Conservation (phyloP, 2,888 invertebrate genomes). For the Cenopis cana region DNA sequence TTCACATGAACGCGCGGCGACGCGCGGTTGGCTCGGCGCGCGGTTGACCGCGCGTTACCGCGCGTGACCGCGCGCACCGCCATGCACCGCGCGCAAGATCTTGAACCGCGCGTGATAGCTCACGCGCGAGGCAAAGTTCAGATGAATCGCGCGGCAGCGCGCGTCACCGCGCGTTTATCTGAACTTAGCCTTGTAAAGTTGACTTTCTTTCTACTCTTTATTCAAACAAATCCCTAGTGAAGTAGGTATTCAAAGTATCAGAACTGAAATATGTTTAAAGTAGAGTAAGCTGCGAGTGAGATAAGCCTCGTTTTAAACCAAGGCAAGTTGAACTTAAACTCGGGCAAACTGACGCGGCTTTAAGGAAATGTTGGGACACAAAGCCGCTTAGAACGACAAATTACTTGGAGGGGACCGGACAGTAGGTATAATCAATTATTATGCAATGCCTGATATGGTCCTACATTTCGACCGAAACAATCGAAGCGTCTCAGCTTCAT, state of each 20-base stretch:
- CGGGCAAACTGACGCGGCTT: constrained; percentile 14
- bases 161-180: too few species aligned
- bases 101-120: too few species aligned
- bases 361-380: constrained; percentile 22
- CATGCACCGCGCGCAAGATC: too few species aligned
- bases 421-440: too few species aligned
- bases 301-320: constrained; percentile 36
- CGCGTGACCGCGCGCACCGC: too few species aligned
- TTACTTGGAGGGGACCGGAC: not conserved
- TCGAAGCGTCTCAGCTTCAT: too few species aligned
- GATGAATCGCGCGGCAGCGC: too few species aligned
- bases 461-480: not conserved
- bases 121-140: too few species aligned
- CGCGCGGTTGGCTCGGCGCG: too few species aligned
- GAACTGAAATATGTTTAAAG: constrained; percentile 27
- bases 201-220: not conserved
- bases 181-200: too few species aligned
- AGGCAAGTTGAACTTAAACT: constrained; percentile 26
- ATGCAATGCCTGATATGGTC: not conserved
- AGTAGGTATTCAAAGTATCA: constrained; percentile 10
- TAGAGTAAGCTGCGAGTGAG: constrained; percentile 29
- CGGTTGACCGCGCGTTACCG: too few species aligned
- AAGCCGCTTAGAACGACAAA: not conserved
- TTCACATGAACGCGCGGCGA: too few species aligned
- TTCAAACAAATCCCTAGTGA: constrained; percentile 12